Percentiles rank a stretch among this genome's conserved stretches.
Evolutionary conservation across 2,888 invertebrate genomes (phyloP).

Genomic region (Blastobasis lacticolella): DNA sequence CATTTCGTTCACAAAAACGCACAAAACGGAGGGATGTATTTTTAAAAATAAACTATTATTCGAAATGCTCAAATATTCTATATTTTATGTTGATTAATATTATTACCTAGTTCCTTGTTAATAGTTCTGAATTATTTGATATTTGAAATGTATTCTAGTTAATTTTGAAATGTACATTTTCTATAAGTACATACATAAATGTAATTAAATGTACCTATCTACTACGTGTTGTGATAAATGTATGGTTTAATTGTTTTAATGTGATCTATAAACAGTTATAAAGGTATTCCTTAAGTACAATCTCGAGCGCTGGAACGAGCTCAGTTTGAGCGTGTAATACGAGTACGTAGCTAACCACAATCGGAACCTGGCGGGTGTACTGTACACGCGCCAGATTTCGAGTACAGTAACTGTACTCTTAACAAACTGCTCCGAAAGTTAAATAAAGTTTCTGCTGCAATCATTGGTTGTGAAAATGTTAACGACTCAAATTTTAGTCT

Average conservation of each 20-base stretch:
- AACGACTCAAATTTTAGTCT: conserved; percentile 53
- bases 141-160: conserved; percentile 29
- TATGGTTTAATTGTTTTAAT: conserved; percentile 47
- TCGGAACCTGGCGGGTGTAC: too few relatives aligned
- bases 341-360: too few relatives aligned
- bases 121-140: conserved; percentile 52
- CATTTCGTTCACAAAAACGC: conserved; percentile 34
- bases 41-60: conserved; percentile 61
- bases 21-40: conserved; percentile 53
- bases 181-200: conserved; percentile 33
- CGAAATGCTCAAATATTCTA: conserved; percentile 67
- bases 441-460: conserved; percentile 9
- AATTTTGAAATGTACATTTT: conserved; percentile 44
- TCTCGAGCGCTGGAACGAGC: too few relatives aligned
- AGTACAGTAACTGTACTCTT: conserved; percentile 13
- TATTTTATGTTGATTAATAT: conserved; percentile 65
- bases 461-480: conserved; percentile 58
- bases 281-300: conserved; percentile 8
- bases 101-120: conserved; percentile 62
- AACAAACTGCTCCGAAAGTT: conserved; percentile 34
- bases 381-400: too few relatives aligned
- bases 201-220: conserved; percentile 42
- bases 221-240: conserved; percentile 65
- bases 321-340: too few relatives aligned
- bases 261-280: conserved; percentile 29